Evolutionary conservation across 2,797 vertebrate species (phyloP), one percentile per base, ranked within the genome.

Genomic region (Smutsia gigantea): DNA sequence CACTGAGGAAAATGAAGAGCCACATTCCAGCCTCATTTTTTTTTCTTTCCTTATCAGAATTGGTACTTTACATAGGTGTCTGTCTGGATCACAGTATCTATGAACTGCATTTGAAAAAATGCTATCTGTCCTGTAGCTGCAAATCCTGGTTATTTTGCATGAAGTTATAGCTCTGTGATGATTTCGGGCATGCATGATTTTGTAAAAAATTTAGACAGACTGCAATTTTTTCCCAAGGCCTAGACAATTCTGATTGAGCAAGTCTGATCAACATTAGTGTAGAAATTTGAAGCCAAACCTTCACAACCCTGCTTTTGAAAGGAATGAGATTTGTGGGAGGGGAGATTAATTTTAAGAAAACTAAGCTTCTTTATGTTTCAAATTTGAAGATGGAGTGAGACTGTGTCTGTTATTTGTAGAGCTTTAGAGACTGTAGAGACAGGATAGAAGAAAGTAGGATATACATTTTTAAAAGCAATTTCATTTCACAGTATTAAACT

Each of bases 81-180:
- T 90, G 6, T 79, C 87, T 66, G 68, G 88, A 64, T 88, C 37
- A 42, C 10, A 39, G 77, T 78, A 34, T 57, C 53, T 79, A 9
- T 87, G 82, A 84, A 42, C 12, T 19, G 23, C 61, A 59, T 83
- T 94, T 94, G 42, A 94, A 53, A 51, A 79, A 37, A 37, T 89
- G 63, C 46, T 61, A 87, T 39, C 46, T 72, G 3, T 87, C 53
- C 64, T 90, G 63, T 21, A 86, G 87, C 88, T 97, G 61, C 68
- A 72, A 68, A 63, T 68, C 21, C 88, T 81, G 81, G 11, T 61
- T 94, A 49, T 87, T 93, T 92, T 95, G 51, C 92, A 95, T 95
- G 81, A 81, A 69, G 92, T 14, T 85, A 49, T 72, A 82, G 72
- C 39, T 90, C 53, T 96, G 92, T 94, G 87, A 87, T 96, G 84